Base-by-base conservation (phyloP, 2,797 vertebrate species). In the Lutjanus argentimaculatus region DNA sequence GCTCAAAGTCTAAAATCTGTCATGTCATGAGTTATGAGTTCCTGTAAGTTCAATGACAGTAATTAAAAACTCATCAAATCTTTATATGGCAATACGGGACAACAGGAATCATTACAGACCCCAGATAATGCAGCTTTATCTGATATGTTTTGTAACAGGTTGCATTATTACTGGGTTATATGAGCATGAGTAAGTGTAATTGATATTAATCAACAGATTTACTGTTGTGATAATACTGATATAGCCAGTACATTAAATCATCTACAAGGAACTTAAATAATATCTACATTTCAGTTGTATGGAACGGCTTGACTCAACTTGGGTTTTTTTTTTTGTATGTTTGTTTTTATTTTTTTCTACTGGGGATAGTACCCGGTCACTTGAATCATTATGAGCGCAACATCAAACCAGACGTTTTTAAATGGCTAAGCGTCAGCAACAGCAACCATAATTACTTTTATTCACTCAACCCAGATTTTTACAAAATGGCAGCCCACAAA, bases 1-100 rank as follows among this genome's bases (percentile, higher is more conserved):
- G 59, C 56, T 88, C 87, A 90, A 87, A 91, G 89, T 90, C 25
- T 64, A 58, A 13, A 8, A 14, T 65, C 49, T 36, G 40, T 85
- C 25, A 67, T 42, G 21, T 58, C 77, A n/a, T 80, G 43, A 72
- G 21, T 58, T 78, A 21, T 77, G 40, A 69, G 14, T 6, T 79
- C 1, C 15, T 8, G 6, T 46, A 2, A 3, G 9, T 73, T 86
- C 81, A 81, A 25, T 49, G 62, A 17, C 75, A 55, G 75, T 55
- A 36, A 80, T 80, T 36, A 72, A 70, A 85, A 70, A 21, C 36
- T 48, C 8, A 67, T 71, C n/a, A 42, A 53, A 64, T 68, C 7
- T 46, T 82, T 76, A 64, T 71, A 30, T 12, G 11, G 13, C 1
- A 1, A 55, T 67, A 46, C 19, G 12, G 9, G 25, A 69, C 77